Conservation (phyloP, 2,797 vertebrate species). For the Labeo calbasu region DNA sequence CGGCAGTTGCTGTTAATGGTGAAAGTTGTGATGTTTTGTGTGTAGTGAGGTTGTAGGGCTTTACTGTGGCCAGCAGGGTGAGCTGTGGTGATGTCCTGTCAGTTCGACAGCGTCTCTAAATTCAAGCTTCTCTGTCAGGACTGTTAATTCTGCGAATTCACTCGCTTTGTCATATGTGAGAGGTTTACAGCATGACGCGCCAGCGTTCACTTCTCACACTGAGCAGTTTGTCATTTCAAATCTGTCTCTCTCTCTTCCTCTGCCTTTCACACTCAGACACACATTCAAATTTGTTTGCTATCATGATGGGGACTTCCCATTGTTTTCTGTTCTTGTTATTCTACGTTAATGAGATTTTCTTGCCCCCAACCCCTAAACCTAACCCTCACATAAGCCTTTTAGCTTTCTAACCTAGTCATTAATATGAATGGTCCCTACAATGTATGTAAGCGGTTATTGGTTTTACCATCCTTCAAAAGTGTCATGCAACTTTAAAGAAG, state of each 20-base stretch:
- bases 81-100: conserved; percentile 40
- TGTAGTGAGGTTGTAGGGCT: not conserved
- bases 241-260: not conserved
- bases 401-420: not conserved
- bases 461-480: not conserved
- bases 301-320: conserved; percentile 1
- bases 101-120: not conserved
- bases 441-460: not conserved
- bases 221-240: conserved; percentile 27
- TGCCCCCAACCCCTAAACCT: not conserved
- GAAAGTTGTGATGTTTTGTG: not conserved
- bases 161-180: conserved; percentile 26
- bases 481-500: not conserved
- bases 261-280: not conserved
- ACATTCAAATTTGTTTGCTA: not conserved
- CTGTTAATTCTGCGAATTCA: conserved; percentile 25
- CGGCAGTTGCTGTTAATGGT: not conserved
- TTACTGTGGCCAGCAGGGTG: conserved; percentile 23
- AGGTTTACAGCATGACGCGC: conserved; percentile 33
- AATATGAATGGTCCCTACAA: not conserved
- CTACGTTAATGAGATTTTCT: not conserved
- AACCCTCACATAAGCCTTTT: not conserved
- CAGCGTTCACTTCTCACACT: conserved; percentile 21
- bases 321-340: not conserved
- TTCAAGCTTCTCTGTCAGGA: not conserved